Evolutionary conservation across 2,113 vertebrate genomes (phyloP).

Genomic region (Nibea coibor): DNA sequence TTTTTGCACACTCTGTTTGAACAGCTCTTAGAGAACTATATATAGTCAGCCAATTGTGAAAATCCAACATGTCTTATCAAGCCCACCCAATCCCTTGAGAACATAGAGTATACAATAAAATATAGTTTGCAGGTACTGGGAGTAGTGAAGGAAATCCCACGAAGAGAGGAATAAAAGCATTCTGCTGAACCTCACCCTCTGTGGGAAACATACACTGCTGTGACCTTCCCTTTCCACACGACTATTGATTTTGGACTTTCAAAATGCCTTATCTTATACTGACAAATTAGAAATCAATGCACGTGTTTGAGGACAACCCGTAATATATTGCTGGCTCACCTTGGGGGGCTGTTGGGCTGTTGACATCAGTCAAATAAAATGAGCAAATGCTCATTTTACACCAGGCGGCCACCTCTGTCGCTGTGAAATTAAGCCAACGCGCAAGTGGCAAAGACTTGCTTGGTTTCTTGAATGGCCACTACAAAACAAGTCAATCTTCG

Average conservation of each 20-base stretch:
- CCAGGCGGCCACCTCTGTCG: too few species aligned
- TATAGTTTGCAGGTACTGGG: constrained; percentile 86
- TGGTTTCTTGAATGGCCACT: too few species aligned
- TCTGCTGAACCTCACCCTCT: constrained; percentile 41
- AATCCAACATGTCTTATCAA: constrained; percentile 18
- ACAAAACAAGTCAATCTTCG: too few species aligned
- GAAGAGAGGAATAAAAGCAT: constrained; percentile 84
- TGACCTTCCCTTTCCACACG: constrained; percentile 20
- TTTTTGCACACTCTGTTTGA: constrained; percentile 4
- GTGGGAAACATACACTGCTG: constrained; percentile 54
- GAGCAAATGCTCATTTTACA: neutral
- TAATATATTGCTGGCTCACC: constrained; percentile 17
- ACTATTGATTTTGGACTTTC: constrained; percentile 34
- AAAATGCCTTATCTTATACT: constrained; percentile 33
- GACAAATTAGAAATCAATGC: constrained; percentile 57
- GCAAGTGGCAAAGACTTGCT: too few species aligned
- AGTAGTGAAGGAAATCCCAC: constrained; percentile 81
- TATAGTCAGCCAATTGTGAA: neutral
- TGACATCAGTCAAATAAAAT: neutral
- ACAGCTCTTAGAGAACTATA: constrained; percentile 6
- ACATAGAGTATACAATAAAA: neutral
- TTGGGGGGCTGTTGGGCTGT: neutral
- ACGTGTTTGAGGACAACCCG: constrained; percentile 8
- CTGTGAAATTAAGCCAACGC: too few species aligned
- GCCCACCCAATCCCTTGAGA: neutral